Percentiles rank a stretch among this genome's conserved stretches.
phyloP scores from a whole-genome alignment of 2,113 vertebrate species.

The Scalopus aquaticus region DNA sequence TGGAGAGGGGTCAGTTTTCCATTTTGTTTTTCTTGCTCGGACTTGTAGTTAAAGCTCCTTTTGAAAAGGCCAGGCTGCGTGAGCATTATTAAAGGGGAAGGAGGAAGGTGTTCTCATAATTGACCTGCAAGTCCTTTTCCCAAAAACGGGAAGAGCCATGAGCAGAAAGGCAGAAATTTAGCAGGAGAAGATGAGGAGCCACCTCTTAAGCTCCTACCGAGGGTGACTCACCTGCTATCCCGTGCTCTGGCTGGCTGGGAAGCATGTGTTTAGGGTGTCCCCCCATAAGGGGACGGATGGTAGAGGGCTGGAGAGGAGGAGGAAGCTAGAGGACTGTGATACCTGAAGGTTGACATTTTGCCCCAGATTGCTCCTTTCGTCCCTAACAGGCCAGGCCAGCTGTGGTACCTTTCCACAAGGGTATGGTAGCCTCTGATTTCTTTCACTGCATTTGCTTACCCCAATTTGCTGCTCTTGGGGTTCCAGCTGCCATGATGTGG shows the following conservation, averaged over 20 bases:
- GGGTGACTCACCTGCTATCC: neutral
- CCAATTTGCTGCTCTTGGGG: accelerated
- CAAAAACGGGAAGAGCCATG: neutral
- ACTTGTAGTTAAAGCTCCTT: neutral
- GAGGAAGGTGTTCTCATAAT: neutral
- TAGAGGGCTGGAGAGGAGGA: neutral
- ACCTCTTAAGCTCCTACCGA: neutral
- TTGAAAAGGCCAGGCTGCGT: neutral
- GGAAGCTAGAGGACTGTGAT: neutral
- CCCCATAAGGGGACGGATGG: neutral
- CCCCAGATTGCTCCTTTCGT: neutral
- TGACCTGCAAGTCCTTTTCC: neutral
- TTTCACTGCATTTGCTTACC: neutral
- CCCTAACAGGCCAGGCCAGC: neutral
- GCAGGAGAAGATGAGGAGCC: neutral
- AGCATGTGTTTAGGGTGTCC: neutral
- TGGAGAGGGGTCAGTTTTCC: neutral
- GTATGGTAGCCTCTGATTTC: neutral
- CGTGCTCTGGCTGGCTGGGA: neutral
- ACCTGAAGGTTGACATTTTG: neutral
- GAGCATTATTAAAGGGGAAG: neutral
- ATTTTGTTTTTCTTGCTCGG: neutral
- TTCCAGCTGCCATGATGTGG: no score
- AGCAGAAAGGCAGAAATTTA: neutral
- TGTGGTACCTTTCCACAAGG: neutral